phyloP scores from a whole-genome alignment of 2,888 invertebrate genomes.

The Calephelis perditalis region DNA sequence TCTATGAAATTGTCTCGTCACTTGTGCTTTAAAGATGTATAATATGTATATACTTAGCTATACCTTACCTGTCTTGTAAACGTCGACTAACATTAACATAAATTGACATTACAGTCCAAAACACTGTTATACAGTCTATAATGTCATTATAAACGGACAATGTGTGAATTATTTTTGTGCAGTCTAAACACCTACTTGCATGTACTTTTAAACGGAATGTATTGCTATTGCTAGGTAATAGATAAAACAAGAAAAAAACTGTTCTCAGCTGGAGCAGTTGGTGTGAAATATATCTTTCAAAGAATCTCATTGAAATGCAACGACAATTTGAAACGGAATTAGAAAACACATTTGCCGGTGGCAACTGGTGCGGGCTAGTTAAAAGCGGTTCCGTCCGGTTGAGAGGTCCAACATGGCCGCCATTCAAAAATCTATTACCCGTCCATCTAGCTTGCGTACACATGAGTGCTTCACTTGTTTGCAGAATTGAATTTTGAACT shows the following conservation, averaged over 20 bases:
- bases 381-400: conserved; percentile 39
- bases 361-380: conserved; percentile 30
- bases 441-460: conserved; percentile 44
- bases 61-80: too few species aligned
- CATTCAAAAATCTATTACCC: conserved; percentile 68
- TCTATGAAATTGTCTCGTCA: too few species aligned
- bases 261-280: conserved; percentile 2
- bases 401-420: conserved; percentile 52
- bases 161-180: too few species aligned
- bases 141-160: too few species aligned
- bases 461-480: background rate
- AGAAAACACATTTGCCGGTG: conserved; percentile 42
- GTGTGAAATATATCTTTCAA: conserved; percentile 9
- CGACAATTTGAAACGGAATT: conserved; percentile 35
- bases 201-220: background rate
- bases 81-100: too few species aligned
- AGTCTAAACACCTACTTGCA: too few species aligned
- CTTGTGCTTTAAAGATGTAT: too few species aligned
- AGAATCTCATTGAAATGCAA: conserved; percentile 22
- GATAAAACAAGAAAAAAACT: background rate
- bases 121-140: too few species aligned
- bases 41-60: too few species aligned
- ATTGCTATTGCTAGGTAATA: too few species aligned
- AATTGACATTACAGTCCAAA: too few species aligned
- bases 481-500: conserved; percentile 1